Conservation (phyloP, 2,888 invertebrate species). For the Nephrotoma guestfalica region DNA sequence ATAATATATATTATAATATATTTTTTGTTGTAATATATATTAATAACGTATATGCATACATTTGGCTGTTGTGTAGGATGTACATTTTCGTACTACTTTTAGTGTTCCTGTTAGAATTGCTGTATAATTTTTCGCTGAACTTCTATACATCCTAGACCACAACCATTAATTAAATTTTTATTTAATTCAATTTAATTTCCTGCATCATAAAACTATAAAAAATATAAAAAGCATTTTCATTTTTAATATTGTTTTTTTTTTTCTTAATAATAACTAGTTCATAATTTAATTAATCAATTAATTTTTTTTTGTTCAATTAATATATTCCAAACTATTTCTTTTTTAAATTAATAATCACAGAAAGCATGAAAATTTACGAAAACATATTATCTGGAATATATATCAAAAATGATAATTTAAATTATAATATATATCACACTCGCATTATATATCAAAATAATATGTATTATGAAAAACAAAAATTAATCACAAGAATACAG, state of each 20-base stretch:
- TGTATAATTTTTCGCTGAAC: neutral
- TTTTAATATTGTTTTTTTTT: neutral
- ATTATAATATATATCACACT: neutral
- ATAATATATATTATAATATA: neutral
- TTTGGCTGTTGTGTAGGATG: neutral
- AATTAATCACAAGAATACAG: neutral
- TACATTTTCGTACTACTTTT: neutral
- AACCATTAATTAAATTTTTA: neutral
- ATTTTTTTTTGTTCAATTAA: neutral
- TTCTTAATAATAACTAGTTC: neutral
- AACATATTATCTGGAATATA: neutral
- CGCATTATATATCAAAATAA: neutral
- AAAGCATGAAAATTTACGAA: neutral
- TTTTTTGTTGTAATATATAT: neutral
- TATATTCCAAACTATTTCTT: neutral
- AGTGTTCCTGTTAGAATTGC: neutral
- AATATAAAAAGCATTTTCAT: neutral
- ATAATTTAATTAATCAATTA: neutral
- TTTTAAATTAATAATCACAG: neutral
- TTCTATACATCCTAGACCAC: neutral
- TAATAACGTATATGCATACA: neutral
- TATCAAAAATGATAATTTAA: neutral
- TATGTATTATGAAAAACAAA: neutral
- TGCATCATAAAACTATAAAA: neutral
- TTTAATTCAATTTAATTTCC: neutral